These are phyloP conservation scores for Pinna nobilis DNA, from an alignment of 1,140 invertebrate species.

Conservation along the genomic window DNA sequence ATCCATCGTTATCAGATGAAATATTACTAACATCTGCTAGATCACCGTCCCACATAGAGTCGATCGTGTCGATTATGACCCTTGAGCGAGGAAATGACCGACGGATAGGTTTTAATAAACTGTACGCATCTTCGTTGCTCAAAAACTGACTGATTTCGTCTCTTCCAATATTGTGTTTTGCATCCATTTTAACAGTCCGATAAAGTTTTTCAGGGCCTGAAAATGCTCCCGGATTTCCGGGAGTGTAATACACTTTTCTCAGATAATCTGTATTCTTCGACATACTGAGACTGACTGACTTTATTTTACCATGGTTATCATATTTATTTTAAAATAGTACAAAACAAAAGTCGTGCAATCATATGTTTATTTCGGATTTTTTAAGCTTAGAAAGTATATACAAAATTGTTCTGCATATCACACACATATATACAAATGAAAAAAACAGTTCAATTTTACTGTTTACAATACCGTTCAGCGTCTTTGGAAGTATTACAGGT, in stretches of 20 bases:
- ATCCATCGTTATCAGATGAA: background rate
- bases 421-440: no score
- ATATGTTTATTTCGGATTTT: no score
- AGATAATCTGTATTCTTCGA: conserved; percentile 7
- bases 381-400: no score
- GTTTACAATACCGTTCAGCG: conserved; percentile 3
- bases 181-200: conserved; percentile 6
- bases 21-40: conserved; percentile 15
- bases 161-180: conserved; percentile 9
- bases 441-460: no score
- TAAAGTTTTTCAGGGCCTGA: conserved; percentile 27
- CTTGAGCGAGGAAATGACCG: conserved; percentile 3
- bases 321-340: background rate
- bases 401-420: no score
- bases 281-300: no score
- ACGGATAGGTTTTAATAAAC: conserved; percentile 9
- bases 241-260: conserved; percentile 16
- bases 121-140: conserved; percentile 9
- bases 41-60: conserved; percentile 22
- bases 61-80: conserved; percentile 13
- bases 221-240: conserved; percentile 24
- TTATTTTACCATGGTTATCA: background rate
- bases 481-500: conserved; percentile 1
- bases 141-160: conserved; percentile 5
- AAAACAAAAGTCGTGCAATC: no score